Evolutionary conservation across 2,113 vertebrate genomes (phyloP).

Genomic region (Bufo bufo): DNA sequence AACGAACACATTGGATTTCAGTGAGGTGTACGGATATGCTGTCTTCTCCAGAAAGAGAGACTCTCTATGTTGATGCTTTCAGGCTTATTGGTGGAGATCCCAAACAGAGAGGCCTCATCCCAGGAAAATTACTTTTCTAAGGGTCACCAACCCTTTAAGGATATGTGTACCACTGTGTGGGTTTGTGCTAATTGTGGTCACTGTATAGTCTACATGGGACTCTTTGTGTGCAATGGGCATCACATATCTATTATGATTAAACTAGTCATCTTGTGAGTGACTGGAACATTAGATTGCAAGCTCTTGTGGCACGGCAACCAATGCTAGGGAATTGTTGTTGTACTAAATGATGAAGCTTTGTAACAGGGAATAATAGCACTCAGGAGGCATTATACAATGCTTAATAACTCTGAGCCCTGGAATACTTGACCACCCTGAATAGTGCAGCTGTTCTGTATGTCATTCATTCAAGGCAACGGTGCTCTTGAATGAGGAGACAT

Average conservation of each 20-base stretch:
- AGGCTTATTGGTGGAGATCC: no score
- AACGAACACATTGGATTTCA: no score
- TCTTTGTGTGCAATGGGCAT: not conserved
- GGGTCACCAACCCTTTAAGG: no score
- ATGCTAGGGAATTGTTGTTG: not conserved
- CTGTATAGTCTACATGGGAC: not conserved
- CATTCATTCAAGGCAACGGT: not conserved
- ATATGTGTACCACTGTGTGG: no score
- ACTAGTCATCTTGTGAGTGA: not conserved
- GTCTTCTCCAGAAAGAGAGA: no score
- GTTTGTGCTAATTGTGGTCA: not conserved
- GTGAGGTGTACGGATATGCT: no score
- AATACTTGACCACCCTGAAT: slow-evolving; percentile 2
- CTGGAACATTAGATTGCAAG: not conserved
- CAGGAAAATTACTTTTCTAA: no score
- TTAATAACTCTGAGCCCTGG: not conserved
- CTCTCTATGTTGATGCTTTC: no score
- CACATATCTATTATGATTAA: not conserved
- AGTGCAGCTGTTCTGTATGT: slow-evolving; percentile 7
- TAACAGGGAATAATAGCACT: not conserved
- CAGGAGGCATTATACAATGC: not conserved
- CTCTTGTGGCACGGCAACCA: not conserved
- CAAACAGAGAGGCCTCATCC: no score
- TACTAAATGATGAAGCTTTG: not conserved
- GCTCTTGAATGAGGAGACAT: not conserved